Conservation (phyloP, 2,797 vertebrate genomes). For the Podarcis lilfordi region DNA sequence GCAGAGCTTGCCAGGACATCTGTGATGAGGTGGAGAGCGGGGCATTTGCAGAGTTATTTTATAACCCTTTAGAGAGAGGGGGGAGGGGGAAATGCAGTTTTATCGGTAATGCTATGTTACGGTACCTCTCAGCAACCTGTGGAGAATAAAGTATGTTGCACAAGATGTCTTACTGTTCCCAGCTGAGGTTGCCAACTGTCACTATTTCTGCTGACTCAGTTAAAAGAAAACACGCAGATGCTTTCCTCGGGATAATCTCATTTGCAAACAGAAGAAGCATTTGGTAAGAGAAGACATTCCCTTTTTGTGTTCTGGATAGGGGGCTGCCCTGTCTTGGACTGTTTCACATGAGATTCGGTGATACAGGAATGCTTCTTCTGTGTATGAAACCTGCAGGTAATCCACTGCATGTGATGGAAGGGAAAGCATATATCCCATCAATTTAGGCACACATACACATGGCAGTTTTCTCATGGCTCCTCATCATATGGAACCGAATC, state of each 20-base stretch:
- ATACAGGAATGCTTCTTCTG: neutral
- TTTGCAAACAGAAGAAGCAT: slow-evolving; percentile 42
- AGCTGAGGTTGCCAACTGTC: slow-evolving; percentile 51
- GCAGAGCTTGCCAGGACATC: slow-evolving; percentile 47
- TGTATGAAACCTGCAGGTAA: neutral
- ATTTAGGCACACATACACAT: too few species aligned
- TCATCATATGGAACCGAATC: too few species aligned
- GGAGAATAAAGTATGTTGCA: slow-evolving; percentile 54
- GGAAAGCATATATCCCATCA: too few species aligned
- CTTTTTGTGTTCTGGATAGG: neutral
- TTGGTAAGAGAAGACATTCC: slow-evolving; percentile 39
- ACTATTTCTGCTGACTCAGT: slow-evolving; percentile 49
- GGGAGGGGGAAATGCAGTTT: slow-evolving; percentile 38
- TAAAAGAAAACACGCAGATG: slow-evolving; percentile 61
- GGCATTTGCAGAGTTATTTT: slow-evolving; percentile 44
- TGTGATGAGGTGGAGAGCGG: slow-evolving; percentile 35
- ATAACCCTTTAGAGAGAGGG: slow-evolving; percentile 50
- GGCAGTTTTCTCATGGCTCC: too few species aligned
- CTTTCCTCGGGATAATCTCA: neutral
- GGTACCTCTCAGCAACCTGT: slow-evolving; percentile 49
- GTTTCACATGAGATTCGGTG: neutral
- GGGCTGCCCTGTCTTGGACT: neutral
- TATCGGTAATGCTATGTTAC: slow-evolving; percentile 52
- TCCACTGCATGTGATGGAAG: too few species aligned
- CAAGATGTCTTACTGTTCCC: slow-evolving; percentile 43